Conservation (phyloP, 2,113 vertebrate species). For the Microcebus jonahi region DNA sequence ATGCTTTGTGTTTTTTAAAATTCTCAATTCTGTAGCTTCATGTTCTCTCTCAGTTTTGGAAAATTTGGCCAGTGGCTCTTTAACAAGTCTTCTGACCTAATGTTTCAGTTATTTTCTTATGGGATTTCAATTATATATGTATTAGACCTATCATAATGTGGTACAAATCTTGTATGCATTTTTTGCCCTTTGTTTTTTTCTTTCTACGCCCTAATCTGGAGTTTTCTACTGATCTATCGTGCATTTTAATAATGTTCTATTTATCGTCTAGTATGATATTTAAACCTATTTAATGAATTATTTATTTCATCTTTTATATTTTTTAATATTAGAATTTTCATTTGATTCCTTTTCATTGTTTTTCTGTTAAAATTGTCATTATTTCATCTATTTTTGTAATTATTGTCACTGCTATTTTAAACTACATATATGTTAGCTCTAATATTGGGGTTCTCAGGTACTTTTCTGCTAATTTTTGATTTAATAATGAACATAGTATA, state of each 20-base stretch:
- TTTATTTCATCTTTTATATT: not conserved
- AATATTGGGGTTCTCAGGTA: not conserved
- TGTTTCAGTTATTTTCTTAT: not conserved
- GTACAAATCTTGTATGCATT: not conserved
- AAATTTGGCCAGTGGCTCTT: not conserved
- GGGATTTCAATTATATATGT: not conserved
- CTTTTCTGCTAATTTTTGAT: not conserved
- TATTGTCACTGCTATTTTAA: not conserved
- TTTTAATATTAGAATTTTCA: not conserved
- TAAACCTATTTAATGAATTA: not conserved
- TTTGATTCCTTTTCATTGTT: not conserved
- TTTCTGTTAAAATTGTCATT: not conserved
- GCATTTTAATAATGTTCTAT: not conserved
- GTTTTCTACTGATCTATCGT: not conserved
- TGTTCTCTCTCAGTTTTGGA: not conserved
- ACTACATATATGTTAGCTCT: not conserved
- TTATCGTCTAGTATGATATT: not conserved
- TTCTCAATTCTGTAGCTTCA: not conserved
- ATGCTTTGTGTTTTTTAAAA: not conserved
- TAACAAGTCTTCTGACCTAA: not conserved
- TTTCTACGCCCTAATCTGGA: not conserved
- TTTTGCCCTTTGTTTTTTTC: not conserved
- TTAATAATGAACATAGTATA: not conserved
- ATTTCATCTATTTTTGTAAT: not conserved
- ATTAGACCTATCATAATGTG: not conserved